phyloP scores from a whole-genome alignment of 2,888 invertebrate genomes.

The Cheilosia grossa region DNA sequence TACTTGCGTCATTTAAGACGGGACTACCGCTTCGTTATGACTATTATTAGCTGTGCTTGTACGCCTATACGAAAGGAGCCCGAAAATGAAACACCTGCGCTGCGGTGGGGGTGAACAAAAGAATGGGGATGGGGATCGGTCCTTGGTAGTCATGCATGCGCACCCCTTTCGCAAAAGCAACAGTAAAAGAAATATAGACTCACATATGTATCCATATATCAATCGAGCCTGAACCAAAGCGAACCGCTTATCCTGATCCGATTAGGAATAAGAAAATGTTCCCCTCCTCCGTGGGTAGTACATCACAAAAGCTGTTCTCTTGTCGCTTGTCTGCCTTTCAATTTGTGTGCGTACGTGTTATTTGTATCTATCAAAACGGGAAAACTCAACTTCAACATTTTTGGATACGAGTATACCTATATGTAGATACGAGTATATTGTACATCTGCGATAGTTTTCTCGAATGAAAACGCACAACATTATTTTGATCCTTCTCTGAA shows the following conservation, averaged over 20 bases:
- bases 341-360: slow-evolving; percentile 2
- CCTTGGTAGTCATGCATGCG: slow-evolving; percentile 7
- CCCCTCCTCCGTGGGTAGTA: neutral
- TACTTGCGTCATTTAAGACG: neutral
- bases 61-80: slow-evolving; percentile 46
- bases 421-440: neutral
- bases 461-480: slow-evolving; percentile 42
- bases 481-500: slow-evolving; percentile 60
- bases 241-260: slow-evolving; percentile 76
- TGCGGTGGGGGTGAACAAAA: slow-evolving; percentile 16
- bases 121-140: neutral
- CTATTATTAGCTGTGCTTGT: slow-evolving; percentile 45
- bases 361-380: slow-evolving; percentile 19
- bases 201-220: slow-evolving; percentile 19
- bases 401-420: slow-evolving; percentile 33
- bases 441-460: slow-evolving; percentile 58
- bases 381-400: slow-evolving; percentile 44
- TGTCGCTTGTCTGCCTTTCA: slow-evolving; percentile 50
- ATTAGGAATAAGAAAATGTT: slow-evolving; percentile 74
- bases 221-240: slow-evolving; percentile 47
- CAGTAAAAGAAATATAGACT: slow-evolving; percentile 35
- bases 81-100: slow-evolving; percentile 30
- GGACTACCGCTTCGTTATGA: slow-evolving; percentile 24
- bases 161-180: slow-evolving; percentile 24
- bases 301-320: slow-evolving; percentile 44